phyloP scores from a whole-genome alignment of 2,888 invertebrate species.

The Gari tellinella region DNA sequence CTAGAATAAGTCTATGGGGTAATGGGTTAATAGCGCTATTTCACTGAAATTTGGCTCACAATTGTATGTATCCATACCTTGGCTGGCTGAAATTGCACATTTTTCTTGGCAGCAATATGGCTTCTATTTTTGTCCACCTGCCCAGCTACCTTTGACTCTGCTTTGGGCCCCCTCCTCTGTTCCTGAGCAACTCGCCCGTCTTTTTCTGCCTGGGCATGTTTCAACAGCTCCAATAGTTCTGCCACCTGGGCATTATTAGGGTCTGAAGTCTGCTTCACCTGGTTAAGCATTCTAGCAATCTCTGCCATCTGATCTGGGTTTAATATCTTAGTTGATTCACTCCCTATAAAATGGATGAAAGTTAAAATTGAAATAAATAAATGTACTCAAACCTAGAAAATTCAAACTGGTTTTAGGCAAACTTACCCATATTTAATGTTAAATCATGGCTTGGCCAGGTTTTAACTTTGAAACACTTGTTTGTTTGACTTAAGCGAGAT shows the following conservation, averaged over 20 bases:
- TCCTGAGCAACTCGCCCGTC: conserved; percentile 20
- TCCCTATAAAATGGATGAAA: not conserved
- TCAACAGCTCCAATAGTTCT: conserved; percentile 40
- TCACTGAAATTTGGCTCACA: too few species aligned
- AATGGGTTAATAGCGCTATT: too few species aligned
- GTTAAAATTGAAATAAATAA: too few species aligned
- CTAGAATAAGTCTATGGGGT: too few species aligned
- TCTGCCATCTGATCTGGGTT: conserved; percentile 70
- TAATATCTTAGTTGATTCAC: conserved; percentile 47
- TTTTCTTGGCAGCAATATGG: conserved; percentile 27
- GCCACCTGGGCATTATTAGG: conserved; percentile 37
- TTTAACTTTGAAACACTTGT: too few species aligned
- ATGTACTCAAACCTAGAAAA: too few species aligned
- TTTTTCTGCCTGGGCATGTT: conserved; percentile 31
- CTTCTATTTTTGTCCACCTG: conserved; percentile 8
- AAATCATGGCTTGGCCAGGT: too few species aligned
- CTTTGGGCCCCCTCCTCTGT: conserved; percentile 12
- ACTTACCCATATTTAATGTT: too few species aligned
- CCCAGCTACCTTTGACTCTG: not conserved
- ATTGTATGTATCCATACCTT: conserved; percentile 33
- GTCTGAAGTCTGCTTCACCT: conserved; percentile 48
- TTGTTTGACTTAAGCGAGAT: too few species aligned
- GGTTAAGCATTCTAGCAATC: conserved; percentile 66
- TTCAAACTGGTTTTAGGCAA: too few species aligned
- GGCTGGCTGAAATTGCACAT: conserved; percentile 51